Evolutionary conservation across 2,113 vertebrate genomes (phyloP), one percentile per base, ranked within the genome.

Genomic region (Nesogale talazaci): DNA sequence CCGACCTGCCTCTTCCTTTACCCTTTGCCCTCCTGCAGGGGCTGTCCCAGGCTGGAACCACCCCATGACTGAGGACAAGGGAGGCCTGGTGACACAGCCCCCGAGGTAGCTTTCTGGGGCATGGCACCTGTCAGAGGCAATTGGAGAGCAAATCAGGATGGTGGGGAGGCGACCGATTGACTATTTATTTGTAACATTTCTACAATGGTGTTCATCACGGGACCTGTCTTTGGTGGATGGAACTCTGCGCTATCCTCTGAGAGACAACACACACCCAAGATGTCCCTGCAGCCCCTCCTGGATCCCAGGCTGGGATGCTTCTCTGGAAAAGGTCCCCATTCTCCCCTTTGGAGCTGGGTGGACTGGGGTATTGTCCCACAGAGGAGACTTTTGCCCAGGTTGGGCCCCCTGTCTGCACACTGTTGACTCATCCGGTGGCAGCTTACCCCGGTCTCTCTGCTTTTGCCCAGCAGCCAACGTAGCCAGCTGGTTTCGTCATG

Each of bases 361-460:
- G 86, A 40, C 38, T 89, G 20, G 52, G 27, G 8, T 11, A 17
- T 72, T 46, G 27, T 12, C 31, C 16, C 9, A 22, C 34, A 16
- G 11, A 7, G 75, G 56, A 46, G 38, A 82, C 25, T 31, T 77
- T 57, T 8, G 11, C 12, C 31, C 57, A 65, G 2, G 7, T 31
- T 38, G 16, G 10, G 46, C 15, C 25, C 20, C 16, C 9, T 6
- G 5, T 16, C 4, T 15, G 3, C 2, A 12, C 15, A 1, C 56
- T 11, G 38, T 2, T 83, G 83, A 72, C 8, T 29, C 11, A n/a
- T 25, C 22, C 56, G 0, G 1, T 63, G 46, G 25, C 46, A 12
- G 3, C 17, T 70, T 25, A 57, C 16, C 61, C 38, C 52, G 22
- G 77, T 67, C 20, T 69, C 38, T 36, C 74, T 6, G 6, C 0